Evolutionary conservation across 1,140 invertebrate species (phyloP), one percentile per base, ranked within the genome.

Genomic region (Lepidotrigona ventralis): DNA sequence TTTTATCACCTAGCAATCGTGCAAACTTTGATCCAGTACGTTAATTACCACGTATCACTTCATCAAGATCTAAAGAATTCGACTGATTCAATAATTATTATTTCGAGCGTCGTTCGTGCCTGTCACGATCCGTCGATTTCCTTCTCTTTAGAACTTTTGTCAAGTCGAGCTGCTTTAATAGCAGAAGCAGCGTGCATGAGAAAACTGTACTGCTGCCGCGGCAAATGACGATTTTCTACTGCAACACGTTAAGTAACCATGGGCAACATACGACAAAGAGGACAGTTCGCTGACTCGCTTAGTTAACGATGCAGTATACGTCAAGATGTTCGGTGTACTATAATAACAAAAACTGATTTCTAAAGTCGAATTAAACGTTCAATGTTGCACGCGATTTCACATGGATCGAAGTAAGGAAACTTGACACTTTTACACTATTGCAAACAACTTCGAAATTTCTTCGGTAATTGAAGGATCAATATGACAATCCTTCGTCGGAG

Each of bases 271-370:
- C 71, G 19, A 63, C 71, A 14, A 14, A 51, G 76, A 58, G 46
- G 70, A 84, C 81, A 71, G 86, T 89, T 88, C 87, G 88, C 84
- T 89, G 87, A 88, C 87, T 88, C 70, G 72, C 64, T 84, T 81
- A 74, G 46, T 33, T 69, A 63, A 68, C 63, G 63, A 53, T 73
- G 54, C 29, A 53, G 29, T 51, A 74, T 39, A 33, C 4, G 39
- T 56, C 14, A 8, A 51, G 51, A 39, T 54, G 54, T 54, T 19
- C 39, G 56, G 0, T 51, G n/a, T 71, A 15, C 26, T 54, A 64
- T 58, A n/a, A 58, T 39, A 79, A 64, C 63, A n/a, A 29, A 53
- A 83, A 79, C 56, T 14, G 8, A n/a, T 75, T 86, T 72, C 60
- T 46, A 72, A 85, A 56, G 17, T 69, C 29, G 33, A 19, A n/a